A percentile compares a stretch with the other conserved stretches of the same genome.
Evolutionary conservation across 2,888 invertebrate genomes (phyloP).

Genomic region (Andrena dorsata): DNA sequence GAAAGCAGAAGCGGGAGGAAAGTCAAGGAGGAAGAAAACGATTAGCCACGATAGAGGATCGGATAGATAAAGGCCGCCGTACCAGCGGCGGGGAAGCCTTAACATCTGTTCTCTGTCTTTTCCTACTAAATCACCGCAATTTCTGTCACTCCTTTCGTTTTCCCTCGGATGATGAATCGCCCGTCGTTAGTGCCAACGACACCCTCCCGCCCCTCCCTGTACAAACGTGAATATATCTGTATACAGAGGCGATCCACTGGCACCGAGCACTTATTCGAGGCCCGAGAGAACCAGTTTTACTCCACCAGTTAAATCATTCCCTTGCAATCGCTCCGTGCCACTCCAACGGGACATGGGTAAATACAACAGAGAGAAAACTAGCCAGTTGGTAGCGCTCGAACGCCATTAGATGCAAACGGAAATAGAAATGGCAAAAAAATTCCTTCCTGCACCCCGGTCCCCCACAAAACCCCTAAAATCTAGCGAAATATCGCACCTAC

Average conservation of each 20-base stretch:
- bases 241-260: conserved; percentile 58
- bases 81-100: conserved; percentile 27
- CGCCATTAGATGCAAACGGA: conserved; percentile 34
- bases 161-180: conserved; percentile 75
- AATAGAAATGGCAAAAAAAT: conserved; percentile 53
- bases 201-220: conserved; percentile 43
- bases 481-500: too few relatives aligned
- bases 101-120: conserved; percentile 70
- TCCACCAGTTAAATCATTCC: conserved; percentile 47
- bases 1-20: neutral
- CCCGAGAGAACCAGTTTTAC: conserved; percentile 47
- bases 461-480: too few relatives aligned
- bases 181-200: conserved; percentile 74
- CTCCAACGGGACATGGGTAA: conserved; percentile 45
- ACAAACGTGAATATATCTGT: conserved; percentile 44
- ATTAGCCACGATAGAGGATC: neutral
- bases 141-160: conserved; percentile 77
- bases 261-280: conserved; percentile 47
- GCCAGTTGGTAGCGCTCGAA: conserved; percentile 24
- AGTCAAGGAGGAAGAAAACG: neutral
- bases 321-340: conserved; percentile 42
- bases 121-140: conserved; percentile 75
- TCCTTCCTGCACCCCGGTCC: neutral
- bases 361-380: conserved; percentile 55
- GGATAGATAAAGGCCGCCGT: conserved; percentile 23